Conservation (phyloP, 2,888 invertebrate genomes). For the Cerastoderma edule region DNA sequence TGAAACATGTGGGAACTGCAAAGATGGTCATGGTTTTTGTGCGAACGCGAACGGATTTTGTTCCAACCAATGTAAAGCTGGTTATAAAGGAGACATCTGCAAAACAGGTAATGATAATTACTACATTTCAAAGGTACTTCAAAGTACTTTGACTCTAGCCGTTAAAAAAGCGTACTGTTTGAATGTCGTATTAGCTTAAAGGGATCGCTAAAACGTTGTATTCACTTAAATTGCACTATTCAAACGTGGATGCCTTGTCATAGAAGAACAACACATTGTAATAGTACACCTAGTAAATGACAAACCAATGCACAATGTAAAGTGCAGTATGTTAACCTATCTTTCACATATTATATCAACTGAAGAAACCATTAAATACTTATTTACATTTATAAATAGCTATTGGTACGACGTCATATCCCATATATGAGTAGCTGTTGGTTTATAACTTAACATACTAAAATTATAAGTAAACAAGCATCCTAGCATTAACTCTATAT, state of each 20-base stretch:
- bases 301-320: no score
- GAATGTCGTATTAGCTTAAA: neutral
- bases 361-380: no score
- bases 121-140: no score
- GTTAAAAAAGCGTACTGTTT: no score
- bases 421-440: neutral
- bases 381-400: no score
- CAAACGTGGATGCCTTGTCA: no score
- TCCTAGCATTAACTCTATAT: neutral
- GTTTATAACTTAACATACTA: neutral
- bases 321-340: no score
- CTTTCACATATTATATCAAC: no score
- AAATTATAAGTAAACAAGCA: neutral
- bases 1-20: slow-evolving; percentile 13
- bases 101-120: slow-evolving; percentile 3
- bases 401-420: no score
- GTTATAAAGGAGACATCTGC: neutral
- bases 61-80: neutral
- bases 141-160: no score
- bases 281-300: neutral
- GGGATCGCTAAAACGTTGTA: neutral
- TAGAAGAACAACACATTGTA: neutral
- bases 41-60: neutral
- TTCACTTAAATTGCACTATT: neutral
- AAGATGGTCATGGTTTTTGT: neutral